Base-by-base conservation (phyloP, 2,113 vertebrate species). In the Columbina picui region DNA sequence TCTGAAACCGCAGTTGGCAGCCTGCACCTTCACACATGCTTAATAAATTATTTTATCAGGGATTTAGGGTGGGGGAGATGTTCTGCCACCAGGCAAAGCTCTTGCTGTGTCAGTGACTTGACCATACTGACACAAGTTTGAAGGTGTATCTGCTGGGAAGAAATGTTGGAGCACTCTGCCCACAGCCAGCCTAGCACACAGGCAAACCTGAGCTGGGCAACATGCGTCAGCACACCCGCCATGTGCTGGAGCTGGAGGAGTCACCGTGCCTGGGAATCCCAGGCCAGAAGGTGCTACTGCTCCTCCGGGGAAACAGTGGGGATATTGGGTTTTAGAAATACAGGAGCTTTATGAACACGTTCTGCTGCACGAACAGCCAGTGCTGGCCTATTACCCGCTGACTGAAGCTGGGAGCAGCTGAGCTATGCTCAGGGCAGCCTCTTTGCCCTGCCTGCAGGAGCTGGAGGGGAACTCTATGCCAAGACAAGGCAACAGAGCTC, bases 191-290 rank as follows among this genome's bases (percentile, higher is more conserved):
- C 32, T 19, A 39, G 39, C 26, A 23, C 49, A 30, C 34, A 32
- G 49, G 34, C 34, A 11, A 25, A 20, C 50, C 21, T 12, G 74
- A 27, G 45, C 29, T 26, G 9, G 52, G 47, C 53, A 26, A 36
- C n/a, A 6, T 15, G 7, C 3, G 1, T n/a, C 29, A 5, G 45
- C 17, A 18, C 41, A n/a, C 34, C 4, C 2, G 17, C 32, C 34
- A 39, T 5, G 0, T 17, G 34, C 53, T 38, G 14, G 64, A 38
- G 14, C 53, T 49, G 52, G 17, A 39, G 64, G 21, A n/a, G 22
- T n/a, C 34, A 26, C 34, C 7, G 3, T 39, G 34, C 53, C 8
- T 23, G 57, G 8, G 27, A 59, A 18, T 50, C 23, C 14, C 18
- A 9, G 79, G 55, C 45, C 23, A n/a, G 34, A 50, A 39, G 19